Evolutionary conservation across 1,140 invertebrate genomes (phyloP).

Genomic region (Propsilocerus akamusi): DNA sequence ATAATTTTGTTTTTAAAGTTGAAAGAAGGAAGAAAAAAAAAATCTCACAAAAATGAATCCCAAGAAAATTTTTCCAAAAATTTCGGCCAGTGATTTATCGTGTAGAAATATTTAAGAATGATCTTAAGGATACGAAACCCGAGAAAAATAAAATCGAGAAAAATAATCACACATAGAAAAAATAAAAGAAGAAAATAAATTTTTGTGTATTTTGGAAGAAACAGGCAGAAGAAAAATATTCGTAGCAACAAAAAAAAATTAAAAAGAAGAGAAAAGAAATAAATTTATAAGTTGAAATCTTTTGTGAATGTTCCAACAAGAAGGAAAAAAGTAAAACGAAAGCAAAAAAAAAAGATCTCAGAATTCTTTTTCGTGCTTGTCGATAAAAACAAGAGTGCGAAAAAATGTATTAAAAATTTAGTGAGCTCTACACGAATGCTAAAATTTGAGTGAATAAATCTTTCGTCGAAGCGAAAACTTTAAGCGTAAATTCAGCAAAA

Average conservation of each 20-base stretch:
- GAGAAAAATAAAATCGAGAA: neutral
- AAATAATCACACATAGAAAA: neutral
- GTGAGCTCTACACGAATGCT: neutral
- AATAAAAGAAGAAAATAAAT: neutral
- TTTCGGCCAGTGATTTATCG: neutral
- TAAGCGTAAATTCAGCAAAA: neutral
- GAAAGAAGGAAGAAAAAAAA: neutral
- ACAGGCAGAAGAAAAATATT: too few relatives aligned
- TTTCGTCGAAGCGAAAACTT: neutral
- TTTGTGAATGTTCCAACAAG: neutral
- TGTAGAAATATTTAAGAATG: neutral
- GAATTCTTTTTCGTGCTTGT: neutral
- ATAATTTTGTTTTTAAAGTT: neutral
- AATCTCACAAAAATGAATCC: neutral
- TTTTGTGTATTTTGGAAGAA: neutral
- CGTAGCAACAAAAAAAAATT: neutral
- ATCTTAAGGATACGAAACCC: neutral
- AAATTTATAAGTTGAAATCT: neutral
- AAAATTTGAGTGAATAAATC: slow-evolving; percentile 3
- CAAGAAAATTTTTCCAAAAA: neutral
- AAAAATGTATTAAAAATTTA: neutral
- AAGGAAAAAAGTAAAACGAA: neutral
- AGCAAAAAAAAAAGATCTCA: too few relatives aligned
- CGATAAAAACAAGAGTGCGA: neutral
- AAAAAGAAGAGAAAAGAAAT: neutral